Percentiles rank a stretch among this genome's conserved stretches.
Conservation (phyloP, 2,888 invertebrate genomes). For the Bellardia bayeri region DNA sequence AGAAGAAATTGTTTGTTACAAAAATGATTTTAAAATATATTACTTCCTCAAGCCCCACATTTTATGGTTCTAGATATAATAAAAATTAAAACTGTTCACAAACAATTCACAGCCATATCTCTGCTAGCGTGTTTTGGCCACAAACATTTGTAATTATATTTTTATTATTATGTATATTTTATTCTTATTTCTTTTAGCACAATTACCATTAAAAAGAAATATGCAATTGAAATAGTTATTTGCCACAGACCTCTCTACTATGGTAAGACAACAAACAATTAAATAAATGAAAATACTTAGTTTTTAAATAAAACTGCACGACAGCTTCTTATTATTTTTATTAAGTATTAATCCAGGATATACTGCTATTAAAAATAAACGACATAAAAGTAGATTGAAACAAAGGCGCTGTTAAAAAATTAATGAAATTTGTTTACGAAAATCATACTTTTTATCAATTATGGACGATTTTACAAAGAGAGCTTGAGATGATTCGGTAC, state of each 20-base stretch:
- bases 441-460: constrained; percentile 5
- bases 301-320: constrained; percentile 2
- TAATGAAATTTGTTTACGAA: constrained; percentile 26
- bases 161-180: no score
- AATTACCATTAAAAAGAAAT: no score
- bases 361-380: constrained; percentile 29
- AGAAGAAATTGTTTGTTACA: no score
- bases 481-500: not conserved
- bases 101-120: no score
- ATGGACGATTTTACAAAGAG: not conserved
- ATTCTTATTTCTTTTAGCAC: no score
- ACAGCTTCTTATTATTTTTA: not conserved
- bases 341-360: constrained; percentile 24
- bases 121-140: no score
- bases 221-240: no score
- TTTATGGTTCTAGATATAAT: no score
- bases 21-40: no score
- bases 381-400: constrained; percentile 39
- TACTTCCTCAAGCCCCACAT: no score
- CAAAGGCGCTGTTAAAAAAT: constrained; percentile 24
- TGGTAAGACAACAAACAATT: constrained; percentile 18
- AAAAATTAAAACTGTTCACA: no score
- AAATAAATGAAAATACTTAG: not conserved
- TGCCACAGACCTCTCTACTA: not conserved
- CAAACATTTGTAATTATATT: no score